Conservation (phyloP, 2,888 invertebrate genomes). For the Zygogramma bicolorata region DNA sequence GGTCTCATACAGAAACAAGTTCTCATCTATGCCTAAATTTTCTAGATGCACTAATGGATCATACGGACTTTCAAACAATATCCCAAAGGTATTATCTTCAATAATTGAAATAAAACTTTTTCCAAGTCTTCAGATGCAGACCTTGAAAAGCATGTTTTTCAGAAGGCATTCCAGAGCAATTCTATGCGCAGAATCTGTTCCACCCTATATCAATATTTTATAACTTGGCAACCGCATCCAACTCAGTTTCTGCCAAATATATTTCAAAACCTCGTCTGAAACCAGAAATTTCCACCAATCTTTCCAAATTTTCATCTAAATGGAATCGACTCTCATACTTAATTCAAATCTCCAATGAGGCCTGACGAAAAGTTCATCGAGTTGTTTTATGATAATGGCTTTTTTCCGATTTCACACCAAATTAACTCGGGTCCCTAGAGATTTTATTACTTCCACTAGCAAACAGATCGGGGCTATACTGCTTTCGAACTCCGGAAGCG, state of each 20-base stretch:
- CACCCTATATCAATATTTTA: no score
- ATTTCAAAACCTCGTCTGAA: not conserved
- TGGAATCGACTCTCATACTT: not conserved
- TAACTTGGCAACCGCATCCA: no score
- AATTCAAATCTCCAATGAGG: slow-evolving; percentile 1
- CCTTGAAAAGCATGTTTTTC: no score
- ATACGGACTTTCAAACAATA: no score
- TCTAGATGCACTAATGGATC: no score
- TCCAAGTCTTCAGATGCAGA: no score
- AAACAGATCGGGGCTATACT: slow-evolving; percentile 21
- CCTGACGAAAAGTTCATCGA: slow-evolving; percentile 30
- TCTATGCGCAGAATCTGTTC: no score
- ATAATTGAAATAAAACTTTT: no score
- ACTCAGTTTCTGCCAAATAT: not conserved
- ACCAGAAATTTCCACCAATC: not conserved
- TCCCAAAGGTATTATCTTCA: no score
- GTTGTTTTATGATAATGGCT: slow-evolving; percentile 25
- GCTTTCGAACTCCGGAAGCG: slow-evolving; percentile 14
- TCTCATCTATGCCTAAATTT: no score
- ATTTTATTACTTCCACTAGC: slow-evolving; percentile 27
- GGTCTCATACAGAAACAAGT: no score
- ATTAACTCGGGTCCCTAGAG: slow-evolving; percentile 16
- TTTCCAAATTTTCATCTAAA: not conserved
- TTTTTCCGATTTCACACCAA: slow-evolving; percentile 24
- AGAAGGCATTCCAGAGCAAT: no score